Evolutionary conservation across 1,140 invertebrate species (phyloP), one percentile per base, ranked within the genome.

Genomic region (Drosophila persimilis): DNA sequence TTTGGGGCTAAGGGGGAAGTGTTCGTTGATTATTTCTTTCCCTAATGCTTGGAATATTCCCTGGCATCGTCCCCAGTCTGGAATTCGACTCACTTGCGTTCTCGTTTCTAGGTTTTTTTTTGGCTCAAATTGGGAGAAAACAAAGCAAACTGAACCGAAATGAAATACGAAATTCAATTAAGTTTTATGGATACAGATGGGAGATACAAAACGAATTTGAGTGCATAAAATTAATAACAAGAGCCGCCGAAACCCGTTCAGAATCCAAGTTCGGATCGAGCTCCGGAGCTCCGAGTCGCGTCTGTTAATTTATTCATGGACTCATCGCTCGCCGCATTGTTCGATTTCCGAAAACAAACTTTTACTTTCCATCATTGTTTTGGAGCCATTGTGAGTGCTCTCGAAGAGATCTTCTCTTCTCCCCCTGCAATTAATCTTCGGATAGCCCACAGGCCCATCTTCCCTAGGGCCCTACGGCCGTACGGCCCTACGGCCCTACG

Each of bases 341-440:
- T 74, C 58, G 64, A 56, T 60, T 44, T 57, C 57, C 56, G 57
- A 48, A 85, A 86, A 67, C 54, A 81, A 86, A 81, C 80, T 85
- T 85, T 85, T 85, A 85, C 80, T 85, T 85, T 85, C 67, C 64
- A 72, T 71, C 47, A 84, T 84, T 77, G 65, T 80, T 74, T 61
- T 3, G 31, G 22, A 24, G 4, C 44, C 35, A 56, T 77, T 77
- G 64, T 81, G 61, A 55, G 53, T 62, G 56, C 48, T 64, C 63
- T 39, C 39, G 45, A 63, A 77, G 67, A 77, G 66, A 86, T 81
- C 59, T 73, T 64, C 56, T 52, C 70, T 15, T 73, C 56, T 52
- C 70, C 73, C 70, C 2, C 70, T 86, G 80, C 80, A 85, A 86
- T 85, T 85, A 85, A 85, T 85, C 80, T 85, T 71, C 52, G 51